These are phyloP conservation scores for Acanthornis magna DNA, from an alignment of 2,797 vertebrate species.

Conservation along the genomic window DNA sequence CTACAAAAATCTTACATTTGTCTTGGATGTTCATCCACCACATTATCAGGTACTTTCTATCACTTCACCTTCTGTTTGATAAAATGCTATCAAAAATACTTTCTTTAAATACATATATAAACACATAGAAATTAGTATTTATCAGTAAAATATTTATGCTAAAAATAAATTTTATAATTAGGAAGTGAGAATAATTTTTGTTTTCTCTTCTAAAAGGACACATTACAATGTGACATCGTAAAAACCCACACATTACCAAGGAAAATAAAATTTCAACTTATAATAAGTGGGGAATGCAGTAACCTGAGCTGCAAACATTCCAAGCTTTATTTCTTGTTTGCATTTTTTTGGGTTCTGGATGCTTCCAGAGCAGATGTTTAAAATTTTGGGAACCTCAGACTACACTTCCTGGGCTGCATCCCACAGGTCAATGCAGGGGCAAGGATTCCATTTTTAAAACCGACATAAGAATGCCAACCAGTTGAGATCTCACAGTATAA, in stretches of 20 bases:
- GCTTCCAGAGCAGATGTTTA: slow-evolving; percentile 2
- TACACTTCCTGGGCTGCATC: background rate
- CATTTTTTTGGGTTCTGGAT: background rate
- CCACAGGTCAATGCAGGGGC: slow-evolving; percentile 15
- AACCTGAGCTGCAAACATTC: background rate
- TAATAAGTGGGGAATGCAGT: background rate
- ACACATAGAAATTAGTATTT: background rate
- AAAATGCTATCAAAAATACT: background rate
- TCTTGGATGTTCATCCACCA: background rate
- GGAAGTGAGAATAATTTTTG: background rate
- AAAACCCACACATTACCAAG: background rate
- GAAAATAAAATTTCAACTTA: background rate
- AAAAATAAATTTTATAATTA: background rate
- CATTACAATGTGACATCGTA: rapidly evolving
- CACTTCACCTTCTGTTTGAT: background rate
- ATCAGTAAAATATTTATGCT: background rate
- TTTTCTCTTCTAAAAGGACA: background rate
- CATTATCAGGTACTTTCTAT: background rate
- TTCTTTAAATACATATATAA: background rate
- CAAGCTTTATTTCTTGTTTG: slow-evolving; percentile 39
- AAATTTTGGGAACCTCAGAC: background rate
- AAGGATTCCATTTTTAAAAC: background rate
- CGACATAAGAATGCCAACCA: background rate
- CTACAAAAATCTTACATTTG: background rate
- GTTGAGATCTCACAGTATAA: background rate